phyloP scores from a whole-genome alignment of 1,140 invertebrate genomes.

The Hestina assimilis region DNA sequence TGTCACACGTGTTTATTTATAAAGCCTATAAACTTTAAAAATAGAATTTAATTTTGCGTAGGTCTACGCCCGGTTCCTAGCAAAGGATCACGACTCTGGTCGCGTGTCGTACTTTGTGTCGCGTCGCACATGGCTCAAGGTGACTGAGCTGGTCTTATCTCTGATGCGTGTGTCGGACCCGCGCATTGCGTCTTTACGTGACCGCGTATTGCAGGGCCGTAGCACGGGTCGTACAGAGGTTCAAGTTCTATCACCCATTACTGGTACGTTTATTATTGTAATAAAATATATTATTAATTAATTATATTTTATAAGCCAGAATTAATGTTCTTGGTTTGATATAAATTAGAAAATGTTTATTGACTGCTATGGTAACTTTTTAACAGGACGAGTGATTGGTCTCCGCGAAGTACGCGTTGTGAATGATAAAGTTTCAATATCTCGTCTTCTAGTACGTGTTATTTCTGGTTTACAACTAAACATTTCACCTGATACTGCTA shows the following conservation, averaged over 20 bases:
- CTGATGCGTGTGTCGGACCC: slow-evolving; percentile 92
- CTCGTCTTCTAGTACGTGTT: slow-evolving; percentile 89
- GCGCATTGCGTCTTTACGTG: slow-evolving; percentile 89
- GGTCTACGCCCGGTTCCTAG: slow-evolving; percentile 92
- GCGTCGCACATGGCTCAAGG: slow-evolving; percentile 89
- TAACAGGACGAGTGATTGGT: slow-evolving; percentile 89
- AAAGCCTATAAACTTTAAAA: too few relatives aligned
- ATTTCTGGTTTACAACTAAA: slow-evolving; percentile 94
- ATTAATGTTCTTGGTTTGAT: too few relatives aligned
- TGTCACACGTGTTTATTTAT: too few relatives aligned
- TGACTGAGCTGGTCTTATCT: slow-evolving; percentile 93
- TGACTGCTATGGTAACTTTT: not conserved
- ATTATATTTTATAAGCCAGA: not conserved
- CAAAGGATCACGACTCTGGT: slow-evolving; percentile 94
- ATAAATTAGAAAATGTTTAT: not conserved
- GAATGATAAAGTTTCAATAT: slow-evolving; percentile 93
- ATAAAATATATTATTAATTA: not conserved
- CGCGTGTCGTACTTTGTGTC: slow-evolving; percentile 94
- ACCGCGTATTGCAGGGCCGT: slow-evolving; percentile 91
- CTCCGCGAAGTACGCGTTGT: slow-evolving; percentile 94
- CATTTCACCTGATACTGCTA: slow-evolving; percentile 89
- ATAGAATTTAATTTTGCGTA: slow-evolving; percentile 15
- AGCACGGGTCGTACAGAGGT: slow-evolving; percentile 94
- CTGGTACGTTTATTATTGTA: slow-evolving; percentile 60
- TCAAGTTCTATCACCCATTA: slow-evolving; percentile 94